These are phyloP conservation scores for Ostrea edulis DNA, from an alignment of 1,140 invertebrate species.

Conservation along the genomic window DNA sequence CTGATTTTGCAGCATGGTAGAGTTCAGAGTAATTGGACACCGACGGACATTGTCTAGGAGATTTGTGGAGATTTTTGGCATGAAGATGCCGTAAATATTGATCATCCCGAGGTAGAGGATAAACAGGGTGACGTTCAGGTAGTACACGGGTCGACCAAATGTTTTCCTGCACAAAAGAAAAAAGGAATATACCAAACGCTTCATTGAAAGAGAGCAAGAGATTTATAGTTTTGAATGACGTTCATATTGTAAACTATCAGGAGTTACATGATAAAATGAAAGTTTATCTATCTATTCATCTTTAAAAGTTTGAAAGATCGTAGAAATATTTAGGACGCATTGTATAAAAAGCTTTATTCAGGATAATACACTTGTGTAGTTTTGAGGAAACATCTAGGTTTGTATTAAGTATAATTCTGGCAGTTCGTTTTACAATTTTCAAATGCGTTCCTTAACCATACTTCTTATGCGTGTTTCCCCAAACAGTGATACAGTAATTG, in stretches of 20 bases:
- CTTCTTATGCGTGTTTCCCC: no score
- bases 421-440: no score
- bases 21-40: conserved; percentile 57
- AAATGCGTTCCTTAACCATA: no score
- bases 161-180: conserved; percentile 49
- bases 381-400: background rate
- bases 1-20: conserved; percentile 43
- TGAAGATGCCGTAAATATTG: conserved; percentile 49
- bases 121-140: conserved; percentile 55
- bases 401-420: background rate
- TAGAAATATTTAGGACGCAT: background rate
- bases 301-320: no score
- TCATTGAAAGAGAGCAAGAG: background rate
- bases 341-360: background rate
- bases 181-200: background rate
- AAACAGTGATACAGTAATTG: no score
- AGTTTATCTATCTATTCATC: no score
- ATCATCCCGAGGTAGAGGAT: conserved; percentile 48
- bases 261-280: no score
- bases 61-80: conserved; percentile 59
- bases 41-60: conserved; percentile 59
- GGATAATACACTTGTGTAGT: background rate
- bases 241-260: no score
- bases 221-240: no score
- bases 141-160: conserved; percentile 57